These are phyloP conservation scores for Xylocampa areola DNA, from an alignment of 2,888 invertebrate species.

Conservation along the genomic window DNA sequence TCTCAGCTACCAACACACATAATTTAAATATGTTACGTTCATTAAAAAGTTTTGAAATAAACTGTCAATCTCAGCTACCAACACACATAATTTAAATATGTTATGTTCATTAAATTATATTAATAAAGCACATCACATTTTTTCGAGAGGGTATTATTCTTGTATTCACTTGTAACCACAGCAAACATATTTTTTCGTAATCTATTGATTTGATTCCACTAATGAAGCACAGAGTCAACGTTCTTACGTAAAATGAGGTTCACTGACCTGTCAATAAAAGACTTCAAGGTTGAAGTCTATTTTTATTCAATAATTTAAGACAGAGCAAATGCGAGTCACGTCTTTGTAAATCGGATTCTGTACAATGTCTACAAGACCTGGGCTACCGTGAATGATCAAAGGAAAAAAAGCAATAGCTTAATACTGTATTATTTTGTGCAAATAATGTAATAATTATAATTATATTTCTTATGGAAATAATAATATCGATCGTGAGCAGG, in stretches of 20 bases:
- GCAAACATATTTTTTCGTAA: slow-evolving; percentile 27
- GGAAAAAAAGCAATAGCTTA: slow-evolving; percentile 5
- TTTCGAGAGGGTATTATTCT: slow-evolving; percentile 21
- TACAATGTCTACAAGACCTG: slow-evolving; percentile 10
- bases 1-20: background rate
- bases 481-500: no score
- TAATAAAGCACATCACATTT: slow-evolving; percentile 9
- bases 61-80: slow-evolving; percentile 16
- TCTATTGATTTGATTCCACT: slow-evolving; percentile 57
- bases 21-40: background rate
- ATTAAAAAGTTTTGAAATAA: background rate
- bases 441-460: no score
- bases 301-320: slow-evolving; percentile 36
- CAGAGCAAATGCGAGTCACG: slow-evolving; percentile 44
- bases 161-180: slow-evolving; percentile 16
- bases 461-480: no score
- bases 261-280: slow-evolving; percentile 45
- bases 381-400: slow-evolving; percentile 8
- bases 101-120: background rate
- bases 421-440: background rate
- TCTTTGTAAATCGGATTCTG: slow-evolving; percentile 20
- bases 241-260: slow-evolving; percentile 42
- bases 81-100: background rate
- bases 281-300: slow-evolving; percentile 44
- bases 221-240: slow-evolving; percentile 53